Base-by-base conservation (phyloP, 2,888 invertebrate genomes). In the Drosophila greeni region DNA sequence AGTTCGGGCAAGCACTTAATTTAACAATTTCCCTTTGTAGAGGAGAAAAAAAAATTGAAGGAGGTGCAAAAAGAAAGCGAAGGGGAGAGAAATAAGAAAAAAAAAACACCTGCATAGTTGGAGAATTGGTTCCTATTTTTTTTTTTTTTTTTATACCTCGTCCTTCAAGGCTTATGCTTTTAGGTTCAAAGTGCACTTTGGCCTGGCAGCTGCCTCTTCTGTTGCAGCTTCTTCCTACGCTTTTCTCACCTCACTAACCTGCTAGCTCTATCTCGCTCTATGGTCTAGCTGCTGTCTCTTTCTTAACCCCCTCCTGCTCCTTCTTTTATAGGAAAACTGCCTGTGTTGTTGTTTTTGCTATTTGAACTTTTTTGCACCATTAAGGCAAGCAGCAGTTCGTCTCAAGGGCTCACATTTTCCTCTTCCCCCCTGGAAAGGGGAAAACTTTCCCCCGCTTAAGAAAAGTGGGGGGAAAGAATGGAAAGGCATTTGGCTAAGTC, bases 21-120 rank as follows among this genome's bases (percentile, higher is more conserved):
- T 82, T 79, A 79, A 79, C 82, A 79, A 79, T 79, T 80, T 78
- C 77, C 80, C 59, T 73, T 82, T 79, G 79, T 78, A 76, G 57
- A 62, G 8, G 18, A 5, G 3, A 45, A 45, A 29, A 12, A 6
- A 16, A 4, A 3, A 26, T 1, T 6, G 4, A n/a, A n/a, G 4
- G 3, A 12, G 20, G 20, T 9, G 29, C 14, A 8, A n/a, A n/a
- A n/a, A n/a, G n/a, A n/a, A n/a, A n/a, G n/a, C n/a, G 12, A 7
- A 8, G 3, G 0, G n/a, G 5, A 23, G n/a, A 14, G 5, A 9
- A 20, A 29, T 5, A 12, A 16, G 20, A 24, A n/a, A 42, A 45
- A 45, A 29, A 45, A 31, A 47, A n/a, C 42, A 58, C 58, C 58
- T 58, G 58, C 58, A 57, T 42, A 57, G 29, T 26, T 40, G 33